These are phyloP conservation scores for Hydroisotoma schaefferi DNA, from an alignment of 2,888 invertebrate genomes.

Conservation along the genomic window DNA sequence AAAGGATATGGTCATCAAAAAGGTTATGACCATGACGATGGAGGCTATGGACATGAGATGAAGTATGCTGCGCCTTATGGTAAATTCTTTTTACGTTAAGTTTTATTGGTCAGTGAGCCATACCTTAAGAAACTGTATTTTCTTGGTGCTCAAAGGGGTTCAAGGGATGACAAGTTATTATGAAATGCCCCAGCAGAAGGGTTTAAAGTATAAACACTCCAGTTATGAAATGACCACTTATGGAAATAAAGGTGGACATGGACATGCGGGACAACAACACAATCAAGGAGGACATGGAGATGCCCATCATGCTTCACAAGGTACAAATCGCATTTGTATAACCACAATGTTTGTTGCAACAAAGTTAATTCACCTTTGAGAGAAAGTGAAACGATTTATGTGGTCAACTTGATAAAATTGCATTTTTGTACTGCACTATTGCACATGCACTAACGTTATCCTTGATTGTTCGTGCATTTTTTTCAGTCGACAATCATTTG, in stretches of 20 bases:
- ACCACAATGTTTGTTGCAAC: background rate
- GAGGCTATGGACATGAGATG: background rate
- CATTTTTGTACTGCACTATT: too few species aligned
- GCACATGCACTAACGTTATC: too few species aligned
- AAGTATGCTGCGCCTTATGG: too few species aligned
- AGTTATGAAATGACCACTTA: constrained; percentile 16
- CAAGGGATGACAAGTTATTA: background rate
- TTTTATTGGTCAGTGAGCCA: too few species aligned
- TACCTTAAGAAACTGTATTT: too few species aligned
- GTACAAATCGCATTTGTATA: background rate
- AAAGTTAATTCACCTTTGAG: too few species aligned
- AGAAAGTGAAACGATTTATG: too few species aligned
- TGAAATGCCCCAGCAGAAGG: constrained; percentile 7
- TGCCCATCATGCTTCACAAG: constrained; percentile 3
- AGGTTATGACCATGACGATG: background rate
- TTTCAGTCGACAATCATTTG: too few species aligned
- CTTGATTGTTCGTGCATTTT: too few species aligned
- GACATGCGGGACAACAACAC: background rate
- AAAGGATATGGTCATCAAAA: constrained; percentile 8
- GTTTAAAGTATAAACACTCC: constrained; percentile 17
- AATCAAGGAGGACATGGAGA: constrained; percentile 11
- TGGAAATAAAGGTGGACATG: constrained; percentile 16
- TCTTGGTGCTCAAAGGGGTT: background rate
- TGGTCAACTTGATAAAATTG: too few species aligned
- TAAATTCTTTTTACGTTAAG: too few species aligned